Conservation (phyloP, 2,888 invertebrate genomes). For the Pristionchus fissidentatus region DNA sequence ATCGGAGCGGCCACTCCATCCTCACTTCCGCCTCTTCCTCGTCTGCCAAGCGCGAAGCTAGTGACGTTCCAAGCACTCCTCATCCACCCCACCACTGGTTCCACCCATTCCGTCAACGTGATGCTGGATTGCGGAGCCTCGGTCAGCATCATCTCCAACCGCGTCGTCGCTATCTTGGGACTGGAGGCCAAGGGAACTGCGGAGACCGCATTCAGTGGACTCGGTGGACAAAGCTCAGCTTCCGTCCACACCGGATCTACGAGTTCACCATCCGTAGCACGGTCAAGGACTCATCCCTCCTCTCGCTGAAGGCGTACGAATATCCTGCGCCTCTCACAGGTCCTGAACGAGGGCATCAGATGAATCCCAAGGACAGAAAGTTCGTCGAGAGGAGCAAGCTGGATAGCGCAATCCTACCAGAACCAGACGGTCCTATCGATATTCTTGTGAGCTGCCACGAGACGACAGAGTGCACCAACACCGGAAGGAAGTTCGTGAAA, state of each 20-base stretch:
- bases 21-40: neutral
- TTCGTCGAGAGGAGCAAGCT: neutral
- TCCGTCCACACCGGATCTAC: neutral
- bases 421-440: neutral
- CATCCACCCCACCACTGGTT: neutral
- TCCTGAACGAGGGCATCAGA: neutral
- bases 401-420: neutral
- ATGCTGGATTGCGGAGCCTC: neutral
- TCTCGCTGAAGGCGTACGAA: neutral
- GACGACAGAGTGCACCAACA: neutral
- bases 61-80: neutral
- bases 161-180: neutral
- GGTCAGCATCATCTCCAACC: neutral
- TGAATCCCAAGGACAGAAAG: neutral
- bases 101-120: neutral
- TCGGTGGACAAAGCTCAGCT: neutral
- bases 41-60: neutral
- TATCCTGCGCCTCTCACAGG: neutral
- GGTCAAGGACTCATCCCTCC: neutral
- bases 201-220: neutral
- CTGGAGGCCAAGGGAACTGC: neutral
- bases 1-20: neutral
- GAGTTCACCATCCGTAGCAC: neutral
- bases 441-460: neutral
- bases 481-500: neutral